Base-by-base conservation (phyloP, 2,888 invertebrate species). In the Drosophila dives region DNA sequence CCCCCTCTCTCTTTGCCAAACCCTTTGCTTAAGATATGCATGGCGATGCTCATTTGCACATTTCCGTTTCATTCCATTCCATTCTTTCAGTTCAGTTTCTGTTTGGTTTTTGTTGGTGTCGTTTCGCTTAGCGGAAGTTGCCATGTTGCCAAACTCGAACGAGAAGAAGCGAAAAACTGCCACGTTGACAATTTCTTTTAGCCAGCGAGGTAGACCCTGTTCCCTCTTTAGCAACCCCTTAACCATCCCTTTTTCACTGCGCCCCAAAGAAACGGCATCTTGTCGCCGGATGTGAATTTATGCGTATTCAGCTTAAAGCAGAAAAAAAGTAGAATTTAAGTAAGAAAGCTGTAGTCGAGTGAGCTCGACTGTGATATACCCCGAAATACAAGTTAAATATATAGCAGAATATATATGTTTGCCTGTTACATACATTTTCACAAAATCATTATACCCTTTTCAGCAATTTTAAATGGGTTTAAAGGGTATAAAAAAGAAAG, bases 271-370 rank as follows among this genome's bases (percentile, higher is more conserved):
- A 51, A 60, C 71, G 73, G 75, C 88, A 89, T 80, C 84, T 86
- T 87, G 89, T 88, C 88, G 84, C 79, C 84, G 86, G 89, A 87
- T 86, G 86, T 78, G 83, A 89, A 89, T 89, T 89, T 84, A 89
- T 89, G 88, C 85, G 83, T 83, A 84, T 86, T 89, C 88, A 87
- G 88, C 84, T 80, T 58, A 66, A 72, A 71, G 58, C 53, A 69
- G 15, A 45, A 10, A 63, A 55, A 53, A 67, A 45, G 54, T 32
- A 11, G 8, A 34, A 8, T 29, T 29, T 29, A 5, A 29, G 29
- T 29, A 6, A 29, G 29, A 29, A 51, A 61, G 59, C 64, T 40
- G 23, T 2, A 50, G 42, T 2, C 3, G 36, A 20, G 26, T 15
- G 26, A 12, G 34, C 34, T 8, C 29, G 29, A 29, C 29, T 29